Percentiles rank a stretch among this genome's conserved stretches.
Conservation (phyloP, 2,113 vertebrate species). For the Lasiurus borealis region DNA sequence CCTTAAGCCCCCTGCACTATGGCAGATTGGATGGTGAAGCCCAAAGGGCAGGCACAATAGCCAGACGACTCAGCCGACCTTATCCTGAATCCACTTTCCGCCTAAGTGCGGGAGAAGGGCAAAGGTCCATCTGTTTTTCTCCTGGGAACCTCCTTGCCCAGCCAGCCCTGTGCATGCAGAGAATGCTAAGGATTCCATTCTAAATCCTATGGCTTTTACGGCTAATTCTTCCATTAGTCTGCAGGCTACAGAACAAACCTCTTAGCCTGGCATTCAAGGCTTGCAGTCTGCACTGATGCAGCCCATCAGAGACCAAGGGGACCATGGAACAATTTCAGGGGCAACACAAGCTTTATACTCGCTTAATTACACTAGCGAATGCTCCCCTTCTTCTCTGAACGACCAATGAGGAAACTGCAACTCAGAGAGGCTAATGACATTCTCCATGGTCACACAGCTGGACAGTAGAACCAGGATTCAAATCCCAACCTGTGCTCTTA, state of each 20-base stretch:
- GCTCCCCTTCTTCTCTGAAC: neutral
- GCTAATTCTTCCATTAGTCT: slow-evolving; percentile 78
- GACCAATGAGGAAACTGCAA: neutral
- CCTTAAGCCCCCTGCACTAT: slow-evolving; percentile 70
- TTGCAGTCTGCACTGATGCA: neutral
- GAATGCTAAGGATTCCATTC: slow-evolving; percentile 80
- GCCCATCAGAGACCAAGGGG: neutral
- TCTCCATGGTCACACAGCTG: neutral
- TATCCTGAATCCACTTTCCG: slow-evolving; percentile 70
- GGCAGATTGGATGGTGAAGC: slow-evolving; percentile 64
- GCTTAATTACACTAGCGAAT: neutral
- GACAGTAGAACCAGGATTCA: neutral
- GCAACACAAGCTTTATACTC: neutral
- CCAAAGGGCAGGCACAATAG: slow-evolving; percentile 65
- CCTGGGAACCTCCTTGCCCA: slow-evolving; percentile 58
- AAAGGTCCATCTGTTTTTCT: slow-evolving; percentile 74
- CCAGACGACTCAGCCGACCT: slow-evolving; percentile 47
- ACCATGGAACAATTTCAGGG: neutral
- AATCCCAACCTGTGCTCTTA: neutral
- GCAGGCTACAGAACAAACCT: slow-evolving; percentile 20
- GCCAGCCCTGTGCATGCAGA: slow-evolving; percentile 45
- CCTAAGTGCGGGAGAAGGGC: slow-evolving; percentile 76
- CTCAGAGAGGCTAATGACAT: neutral
- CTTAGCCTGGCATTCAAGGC: slow-evolving; percentile 44
- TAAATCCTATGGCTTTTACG: slow-evolving; percentile 76